phyloP scores from a whole-genome alignment of 2,113 vertebrate genomes.

The Pituophis catenifer region DNA sequence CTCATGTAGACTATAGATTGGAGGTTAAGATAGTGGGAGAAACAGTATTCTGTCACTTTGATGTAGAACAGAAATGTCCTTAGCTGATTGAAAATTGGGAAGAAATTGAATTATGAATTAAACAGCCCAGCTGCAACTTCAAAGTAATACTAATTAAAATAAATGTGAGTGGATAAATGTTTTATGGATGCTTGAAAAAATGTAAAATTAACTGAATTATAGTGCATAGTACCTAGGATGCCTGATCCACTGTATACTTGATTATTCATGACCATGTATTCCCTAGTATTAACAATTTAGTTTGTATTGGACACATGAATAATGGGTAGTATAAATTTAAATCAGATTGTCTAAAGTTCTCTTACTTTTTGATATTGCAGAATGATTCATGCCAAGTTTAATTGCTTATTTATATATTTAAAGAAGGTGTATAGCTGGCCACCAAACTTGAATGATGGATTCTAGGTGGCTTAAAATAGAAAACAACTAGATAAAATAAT shows the following conservation, averaged over 20 bases:
- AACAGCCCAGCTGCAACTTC: conserved; percentile 11
- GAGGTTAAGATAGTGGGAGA: not conserved
- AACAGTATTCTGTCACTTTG: not conserved
- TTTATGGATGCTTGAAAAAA: conserved; percentile 2
- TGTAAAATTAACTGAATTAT: conserved; percentile 1
- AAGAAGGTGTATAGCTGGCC: not conserved
- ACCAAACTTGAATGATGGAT: not conserved
- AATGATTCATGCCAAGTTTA: not conserved
- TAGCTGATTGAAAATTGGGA: not conserved
- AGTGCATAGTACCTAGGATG: conserved; percentile 4
- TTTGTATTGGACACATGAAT: not conserved
- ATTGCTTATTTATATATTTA: not conserved
- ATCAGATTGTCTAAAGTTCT: conserved; percentile 17
- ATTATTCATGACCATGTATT: not conserved
- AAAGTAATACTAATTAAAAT: not conserved
- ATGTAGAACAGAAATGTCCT: not conserved
- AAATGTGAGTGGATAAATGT: not conserved
- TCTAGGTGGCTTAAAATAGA: not conserved
- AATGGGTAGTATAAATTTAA: not conserved
- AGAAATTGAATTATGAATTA: not conserved
- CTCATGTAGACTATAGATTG: not conserved
- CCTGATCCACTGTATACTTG: not conserved
- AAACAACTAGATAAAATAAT: not conserved
- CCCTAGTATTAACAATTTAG: not conserved
- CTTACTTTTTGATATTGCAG: not conserved